phyloP scores from a whole-genome alignment of 2,888 invertebrate species.

The Phaonia tiefii region DNA sequence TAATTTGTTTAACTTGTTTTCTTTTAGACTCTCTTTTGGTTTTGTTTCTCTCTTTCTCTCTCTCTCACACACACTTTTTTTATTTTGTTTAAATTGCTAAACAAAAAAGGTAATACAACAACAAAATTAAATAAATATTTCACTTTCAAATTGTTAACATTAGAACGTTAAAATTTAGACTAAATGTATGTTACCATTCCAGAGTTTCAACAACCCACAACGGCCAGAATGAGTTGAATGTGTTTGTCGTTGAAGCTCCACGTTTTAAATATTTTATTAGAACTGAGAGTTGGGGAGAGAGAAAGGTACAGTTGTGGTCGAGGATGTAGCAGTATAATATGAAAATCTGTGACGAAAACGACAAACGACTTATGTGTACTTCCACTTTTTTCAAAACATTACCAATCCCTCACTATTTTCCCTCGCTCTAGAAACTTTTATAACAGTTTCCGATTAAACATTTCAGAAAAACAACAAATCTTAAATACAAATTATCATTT shows the following conservation, averaged over 20 bases:
- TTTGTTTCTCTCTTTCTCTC: not conserved
- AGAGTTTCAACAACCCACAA: conserved; percentile 54
- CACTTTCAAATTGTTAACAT: conserved; percentile 59
- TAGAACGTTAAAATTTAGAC: conserved; percentile 65
- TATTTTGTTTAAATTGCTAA: conserved; percentile 1
- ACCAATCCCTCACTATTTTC: too few species aligned
- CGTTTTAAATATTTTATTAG: not conserved
- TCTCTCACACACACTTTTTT: not conserved
- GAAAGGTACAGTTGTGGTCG: not conserved
- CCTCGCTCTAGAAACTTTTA: too few species aligned
- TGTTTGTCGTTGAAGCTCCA: conserved; percentile 12
- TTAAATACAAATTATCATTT: too few species aligned
- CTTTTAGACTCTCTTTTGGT: not conserved
- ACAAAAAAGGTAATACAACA: not conserved
- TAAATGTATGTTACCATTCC: conserved; percentile 60
- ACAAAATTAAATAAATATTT: conserved; percentile 25
- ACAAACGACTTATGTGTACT: too few species aligned
- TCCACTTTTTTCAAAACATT: too few species aligned
- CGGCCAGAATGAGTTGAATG: not conserved
- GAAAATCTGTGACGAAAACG: too few species aligned
- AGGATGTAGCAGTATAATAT: not conserved
- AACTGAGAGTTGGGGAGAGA: not conserved
- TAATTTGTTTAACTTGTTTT: conserved; percentile 1
- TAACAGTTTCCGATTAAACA: too few species aligned
- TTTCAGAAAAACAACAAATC: too few species aligned